Conservation (phyloP, 2,888 invertebrate species). For the Leptopilina myrica region DNA sequence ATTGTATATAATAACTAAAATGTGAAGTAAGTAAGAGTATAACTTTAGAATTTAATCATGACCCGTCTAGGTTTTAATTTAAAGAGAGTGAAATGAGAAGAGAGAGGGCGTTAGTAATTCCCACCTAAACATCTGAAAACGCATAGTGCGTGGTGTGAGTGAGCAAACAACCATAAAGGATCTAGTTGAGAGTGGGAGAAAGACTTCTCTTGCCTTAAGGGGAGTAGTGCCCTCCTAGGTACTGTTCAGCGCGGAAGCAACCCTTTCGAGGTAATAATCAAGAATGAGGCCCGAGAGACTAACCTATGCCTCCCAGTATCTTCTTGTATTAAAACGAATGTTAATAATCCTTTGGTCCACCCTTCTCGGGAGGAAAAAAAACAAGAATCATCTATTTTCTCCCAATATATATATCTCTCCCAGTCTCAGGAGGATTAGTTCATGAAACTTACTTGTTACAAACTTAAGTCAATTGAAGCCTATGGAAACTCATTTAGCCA, state of each 20-base stretch:
- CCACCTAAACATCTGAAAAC: conserved; percentile 49
- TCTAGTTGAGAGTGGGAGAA: conserved; percentile 48
- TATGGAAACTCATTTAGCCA: neutral
- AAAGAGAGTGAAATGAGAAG: conserved; percentile 29
- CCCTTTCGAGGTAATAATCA: conserved; percentile 76
- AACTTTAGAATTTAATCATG: conserved; percentile 1
- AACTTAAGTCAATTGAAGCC: neutral
- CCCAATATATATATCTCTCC: neutral
- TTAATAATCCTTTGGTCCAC: conserved; percentile 62
- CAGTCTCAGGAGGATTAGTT: conserved; percentile 1
- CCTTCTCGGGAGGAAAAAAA: conserved; percentile 1
- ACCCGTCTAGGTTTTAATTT: conserved; percentile 27
- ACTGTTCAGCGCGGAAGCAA: conserved; percentile 70
- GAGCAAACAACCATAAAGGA: conserved; percentile 64
- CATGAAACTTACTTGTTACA: neutral
- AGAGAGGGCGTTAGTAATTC: conserved; percentile 45
- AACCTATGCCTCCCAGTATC: conserved; percentile 57
- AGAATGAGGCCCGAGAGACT: conserved; percentile 74
- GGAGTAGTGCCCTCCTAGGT: conserved; percentile 72
- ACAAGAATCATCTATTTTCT: neutral
- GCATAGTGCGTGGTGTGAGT: conserved; percentile 50
- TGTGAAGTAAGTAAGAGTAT: neutral
- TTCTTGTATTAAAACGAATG: conserved; percentile 73
- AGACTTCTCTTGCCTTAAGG: conserved; percentile 52
- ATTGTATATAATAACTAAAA: neutral